Conservation (phyloP, 2,113 vertebrate species). For the Oreotrochilus melanogaster region DNA sequence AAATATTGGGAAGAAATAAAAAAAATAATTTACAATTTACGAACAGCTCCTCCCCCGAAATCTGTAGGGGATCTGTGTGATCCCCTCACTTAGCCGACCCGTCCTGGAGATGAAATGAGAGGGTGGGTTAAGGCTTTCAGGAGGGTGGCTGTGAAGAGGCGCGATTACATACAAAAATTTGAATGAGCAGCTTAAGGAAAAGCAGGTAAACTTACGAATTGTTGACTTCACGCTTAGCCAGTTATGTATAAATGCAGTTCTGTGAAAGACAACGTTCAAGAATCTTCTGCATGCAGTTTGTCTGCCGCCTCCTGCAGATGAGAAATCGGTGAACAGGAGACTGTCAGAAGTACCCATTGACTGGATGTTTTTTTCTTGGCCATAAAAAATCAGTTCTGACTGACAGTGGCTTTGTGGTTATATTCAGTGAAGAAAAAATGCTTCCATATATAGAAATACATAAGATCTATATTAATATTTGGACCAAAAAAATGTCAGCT, state of each 20-base stretch:
- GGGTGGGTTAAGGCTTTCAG: background rate
- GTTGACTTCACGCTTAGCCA: background rate
- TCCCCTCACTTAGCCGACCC: background rate
- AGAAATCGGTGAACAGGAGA: background rate
- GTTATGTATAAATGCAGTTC: background rate
- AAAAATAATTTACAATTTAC: background rate
- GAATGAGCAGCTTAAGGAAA: background rate
- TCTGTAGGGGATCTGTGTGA: background rate
- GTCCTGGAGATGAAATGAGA: background rate
- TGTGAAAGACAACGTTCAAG: background rate
- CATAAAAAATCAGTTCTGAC: background rate
- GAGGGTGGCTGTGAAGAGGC: background rate
- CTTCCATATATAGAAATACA: background rate
- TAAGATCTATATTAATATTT: background rate
- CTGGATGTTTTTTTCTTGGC: background rate
- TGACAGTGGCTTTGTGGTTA: background rate
- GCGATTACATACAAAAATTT: rapidly evolving
- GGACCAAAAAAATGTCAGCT: background rate
- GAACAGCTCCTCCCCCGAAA: too few species aligned
- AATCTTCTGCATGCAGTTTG: slow-evolving; percentile 16
- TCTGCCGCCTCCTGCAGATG: slow-evolving; percentile 17
- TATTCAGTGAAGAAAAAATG: background rate
- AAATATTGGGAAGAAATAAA: background rate
- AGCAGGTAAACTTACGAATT: background rate
- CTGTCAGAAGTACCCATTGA: background rate